Evolutionary conservation across 2,888 invertebrate species (phyloP), one percentile per base, ranked within the genome.

Genomic region (Argyra leucocephala): DNA sequence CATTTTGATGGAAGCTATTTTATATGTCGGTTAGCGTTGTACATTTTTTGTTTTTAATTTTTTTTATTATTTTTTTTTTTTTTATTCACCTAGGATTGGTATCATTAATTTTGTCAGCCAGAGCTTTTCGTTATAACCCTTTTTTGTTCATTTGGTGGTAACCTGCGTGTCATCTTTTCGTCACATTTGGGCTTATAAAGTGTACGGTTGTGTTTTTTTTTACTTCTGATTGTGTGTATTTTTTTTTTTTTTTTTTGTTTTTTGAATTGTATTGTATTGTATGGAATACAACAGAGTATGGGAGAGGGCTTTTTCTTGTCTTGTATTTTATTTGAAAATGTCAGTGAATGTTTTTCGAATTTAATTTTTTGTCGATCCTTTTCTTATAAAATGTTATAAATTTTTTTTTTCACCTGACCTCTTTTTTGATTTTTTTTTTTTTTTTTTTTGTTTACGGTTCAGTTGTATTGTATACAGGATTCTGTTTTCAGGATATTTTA

Each of bases 161-260:
- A 48, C 48, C 48, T n/a, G 48, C 15, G 48, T 48, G 48, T 48
- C 48, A 48, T 48, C 48, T n/a, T n/a, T n/a, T 48, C 48, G n/a
- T 48, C 48, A 48, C 48, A 48, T 48, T 48, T 48, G 48, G 48
- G 48, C 48, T 48, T 48, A 48, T 6, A 48, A 18, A 15, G 3
- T 18, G 48, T 48, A 15, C 12, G 2, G 15, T 37, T 37, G 10
- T 37, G 6, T 37, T 37, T 37, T 12, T 10, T 37, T 37, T 37
- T 37, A 12, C 12, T 37, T 5, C 12, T 37, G 26, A 26, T 26
- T 26, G n/a, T n/a, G n/a, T 26, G 26, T 4, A 37, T 37, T 37
- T 37, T 37, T 15, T 37, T 37, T 37, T 12, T 4, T 15, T 48
- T 48, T 48, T 2, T 10, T 31, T 31, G 31, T 31, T 48, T 2